Conservation (phyloP, 2,113 vertebrate genomes). For the Platichthys flesus region DNA sequence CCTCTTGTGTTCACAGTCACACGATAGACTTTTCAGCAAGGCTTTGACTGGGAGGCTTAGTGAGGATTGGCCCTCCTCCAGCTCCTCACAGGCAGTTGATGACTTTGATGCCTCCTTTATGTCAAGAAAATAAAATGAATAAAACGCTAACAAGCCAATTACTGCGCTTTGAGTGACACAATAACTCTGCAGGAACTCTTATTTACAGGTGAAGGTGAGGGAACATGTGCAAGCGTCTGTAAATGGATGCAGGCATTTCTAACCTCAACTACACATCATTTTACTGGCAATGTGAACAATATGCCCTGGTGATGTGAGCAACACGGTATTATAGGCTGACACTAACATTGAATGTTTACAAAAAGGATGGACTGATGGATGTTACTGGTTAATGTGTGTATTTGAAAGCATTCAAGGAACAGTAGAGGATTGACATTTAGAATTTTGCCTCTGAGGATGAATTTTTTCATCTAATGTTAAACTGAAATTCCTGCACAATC, state of each 20-base stretch:
- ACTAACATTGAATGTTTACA: too few species aligned
- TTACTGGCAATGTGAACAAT: too few species aligned
- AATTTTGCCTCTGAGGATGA: too few species aligned
- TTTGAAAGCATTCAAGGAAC: background rate
- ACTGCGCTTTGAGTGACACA: conserved; percentile 1
- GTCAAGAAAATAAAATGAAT: conserved; percentile 29
- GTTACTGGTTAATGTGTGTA: background rate
- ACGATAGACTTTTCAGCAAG: conserved; percentile 21
- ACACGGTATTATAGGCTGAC: too few species aligned
- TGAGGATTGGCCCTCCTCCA: conserved; percentile 17
- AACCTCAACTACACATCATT: background rate
- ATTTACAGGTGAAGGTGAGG: conserved; percentile 12
- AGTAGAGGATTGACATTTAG: background rate
- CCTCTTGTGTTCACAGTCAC: background rate
- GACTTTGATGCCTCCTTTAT: conserved; percentile 33
- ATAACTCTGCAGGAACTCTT: conserved; percentile 8
- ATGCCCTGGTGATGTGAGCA: too few species aligned
- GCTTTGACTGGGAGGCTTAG: conserved; percentile 19
- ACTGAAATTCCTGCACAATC: too few species aligned
- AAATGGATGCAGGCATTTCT: background rate
- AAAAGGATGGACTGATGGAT: background rate
- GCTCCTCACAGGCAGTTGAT: conserved; percentile 19
- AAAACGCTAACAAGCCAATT: conserved; percentile 16
- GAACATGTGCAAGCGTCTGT: background rate
- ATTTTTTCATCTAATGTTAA: too few species aligned